Conservation (phyloP, 2,113 vertebrate genomes). For the Pteronura brasiliensis region DNA sequence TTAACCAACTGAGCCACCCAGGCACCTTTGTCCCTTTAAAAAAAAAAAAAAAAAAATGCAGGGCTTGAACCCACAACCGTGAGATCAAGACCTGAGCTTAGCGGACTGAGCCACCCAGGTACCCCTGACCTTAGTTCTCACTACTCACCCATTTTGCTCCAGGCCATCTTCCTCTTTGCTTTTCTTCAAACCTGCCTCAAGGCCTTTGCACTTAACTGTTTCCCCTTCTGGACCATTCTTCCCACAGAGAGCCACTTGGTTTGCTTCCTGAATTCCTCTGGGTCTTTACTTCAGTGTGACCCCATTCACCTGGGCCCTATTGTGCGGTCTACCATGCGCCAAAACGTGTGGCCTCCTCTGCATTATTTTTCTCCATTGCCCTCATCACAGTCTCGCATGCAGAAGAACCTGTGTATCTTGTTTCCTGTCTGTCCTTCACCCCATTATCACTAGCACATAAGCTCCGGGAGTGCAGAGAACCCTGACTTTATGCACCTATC, state of each 20-base stretch:
- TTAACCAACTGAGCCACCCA: background rate
- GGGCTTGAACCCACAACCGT: background rate
- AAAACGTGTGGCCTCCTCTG: background rate
- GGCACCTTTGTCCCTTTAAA: background rate
- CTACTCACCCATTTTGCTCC: background rate
- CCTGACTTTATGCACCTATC: background rate
- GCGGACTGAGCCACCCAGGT: background rate
- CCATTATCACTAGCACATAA: background rate
- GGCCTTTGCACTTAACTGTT: background rate
- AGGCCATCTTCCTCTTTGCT: background rate
- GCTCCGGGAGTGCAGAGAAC: background rate
- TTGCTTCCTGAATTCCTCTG: background rate
- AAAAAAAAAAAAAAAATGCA: background rate
- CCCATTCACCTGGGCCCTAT: background rate
- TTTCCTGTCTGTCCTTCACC: background rate
- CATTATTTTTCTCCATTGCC: background rate
- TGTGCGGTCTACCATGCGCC: background rate
- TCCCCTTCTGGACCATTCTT: background rate
- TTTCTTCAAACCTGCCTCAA: background rate
- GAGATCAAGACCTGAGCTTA: background rate
- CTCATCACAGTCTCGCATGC: background rate
- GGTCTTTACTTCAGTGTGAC: background rate
- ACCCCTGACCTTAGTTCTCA: background rate
- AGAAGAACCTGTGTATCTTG: background rate
- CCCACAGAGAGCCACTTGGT: background rate